Base-by-base conservation (phyloP, 2,888 invertebrate species). In the Nycteola revayana region DNA sequence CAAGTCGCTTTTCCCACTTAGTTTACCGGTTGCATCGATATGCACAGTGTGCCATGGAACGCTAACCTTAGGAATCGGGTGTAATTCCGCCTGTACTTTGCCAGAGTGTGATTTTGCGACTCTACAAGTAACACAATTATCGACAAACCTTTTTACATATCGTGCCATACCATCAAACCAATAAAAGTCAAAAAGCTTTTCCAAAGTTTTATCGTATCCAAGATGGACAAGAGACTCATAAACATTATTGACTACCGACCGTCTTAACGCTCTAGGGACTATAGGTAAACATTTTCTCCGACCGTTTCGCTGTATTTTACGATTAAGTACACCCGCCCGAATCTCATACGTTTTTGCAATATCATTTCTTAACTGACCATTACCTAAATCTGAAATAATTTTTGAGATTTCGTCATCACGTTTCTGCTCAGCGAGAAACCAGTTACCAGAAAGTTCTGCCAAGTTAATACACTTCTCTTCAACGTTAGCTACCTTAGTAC, bases 181-280 rank as follows among this genome's bases (percentile, higher is more conserved):
- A 9, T 36, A 36, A 1, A 10, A 7, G 1, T 31, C 23, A 7
- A 20, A 31, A 0, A 31, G 0, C 7, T 31, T 36, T 14, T 36
- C 36, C 1, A 54, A 9, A 0, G 56, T 58, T 14, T 57, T 56
- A 1, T 58, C 51, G 25, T 33, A 38, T 0, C 56, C 49, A n/a
- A 51, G 22, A 22, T 57, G 53, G 28, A 53, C 21, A 1, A 36
- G 8, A 0, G 14, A 9, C 1, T 29, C 22, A n/a, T 36, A 30
- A 2, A 23, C 8, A 2, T 7, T 7, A 17, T 30, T 22, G 1
- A 34, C 5, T 1, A 33, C 10, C 1, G 10, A 11, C 10, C 25
- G 10, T 5, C 10, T 7, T n/a, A 25, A 3, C 2, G 25, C 25
- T 11, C 11, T 14, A 1, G 25, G 25, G 7, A 25, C n/a, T 2